These are phyloP conservation scores for Alcis repandata DNA, from an alignment of 2,888 invertebrate species.

Conservation along the genomic window DNA sequence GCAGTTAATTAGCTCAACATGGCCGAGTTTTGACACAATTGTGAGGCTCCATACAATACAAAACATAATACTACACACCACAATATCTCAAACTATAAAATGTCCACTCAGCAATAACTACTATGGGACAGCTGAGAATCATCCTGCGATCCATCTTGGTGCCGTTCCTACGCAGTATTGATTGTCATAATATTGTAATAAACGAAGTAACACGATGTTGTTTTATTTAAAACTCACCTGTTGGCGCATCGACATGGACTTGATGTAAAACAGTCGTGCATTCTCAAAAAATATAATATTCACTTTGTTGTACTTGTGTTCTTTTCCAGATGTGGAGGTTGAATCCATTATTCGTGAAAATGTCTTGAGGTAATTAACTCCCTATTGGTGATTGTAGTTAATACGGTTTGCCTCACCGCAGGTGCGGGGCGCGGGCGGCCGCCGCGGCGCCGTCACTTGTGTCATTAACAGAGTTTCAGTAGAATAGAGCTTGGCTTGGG, in stretches of 20 bases:
- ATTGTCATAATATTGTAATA: constrained; percentile 17
- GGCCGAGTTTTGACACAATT: neutral
- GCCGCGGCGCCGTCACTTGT: constrained; percentile 53
- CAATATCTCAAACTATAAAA: neutral
- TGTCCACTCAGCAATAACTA: too few relatives aligned
- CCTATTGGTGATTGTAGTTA: constrained; percentile 84
- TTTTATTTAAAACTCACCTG: constrained; percentile 43
- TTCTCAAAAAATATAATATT: constrained; percentile 74
- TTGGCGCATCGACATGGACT: constrained; percentile 73
- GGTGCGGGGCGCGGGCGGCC: constrained; percentile 56
- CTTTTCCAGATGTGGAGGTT: constrained; percentile 87
- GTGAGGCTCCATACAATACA: neutral
- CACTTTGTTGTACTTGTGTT: constrained; percentile 87
- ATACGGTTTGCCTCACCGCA: constrained; percentile 74
- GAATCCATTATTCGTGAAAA: constrained; percentile 86
- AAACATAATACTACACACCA: neutral
- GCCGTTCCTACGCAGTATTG: constrained; percentile 13
- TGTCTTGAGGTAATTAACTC: constrained; percentile 87
- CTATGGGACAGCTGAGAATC: neutral
- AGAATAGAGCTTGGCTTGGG: constrained; percentile 81
- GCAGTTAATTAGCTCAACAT: neutral
- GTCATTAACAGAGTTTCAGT: constrained; percentile 73
- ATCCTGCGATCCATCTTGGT: neutral
- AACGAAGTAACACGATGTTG: constrained; percentile 25
- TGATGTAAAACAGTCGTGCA: constrained; percentile 84